Percentiles rank a stretch among this genome's conserved stretches.
Conservation (phyloP, 2,797 vertebrate genomes). For the Characodon lateralis region DNA sequence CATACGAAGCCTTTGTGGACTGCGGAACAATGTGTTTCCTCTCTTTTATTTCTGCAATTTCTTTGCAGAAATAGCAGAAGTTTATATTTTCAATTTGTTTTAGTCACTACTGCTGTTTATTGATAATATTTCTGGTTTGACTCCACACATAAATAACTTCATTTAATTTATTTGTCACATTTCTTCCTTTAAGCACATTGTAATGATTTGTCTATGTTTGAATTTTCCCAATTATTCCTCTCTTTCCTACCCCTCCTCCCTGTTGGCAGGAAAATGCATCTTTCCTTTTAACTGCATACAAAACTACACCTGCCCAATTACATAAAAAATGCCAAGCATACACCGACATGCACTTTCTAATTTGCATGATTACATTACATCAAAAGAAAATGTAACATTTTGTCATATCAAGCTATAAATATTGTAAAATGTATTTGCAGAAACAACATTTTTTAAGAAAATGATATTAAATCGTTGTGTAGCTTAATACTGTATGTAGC, state of each 20-base stretch:
- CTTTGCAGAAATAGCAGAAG: not conserved
- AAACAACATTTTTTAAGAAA: conserved; percentile 62
- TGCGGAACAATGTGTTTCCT: conserved; percentile 57
- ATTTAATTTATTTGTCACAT: conserved; percentile 52
- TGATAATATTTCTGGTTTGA: conserved; percentile 54
- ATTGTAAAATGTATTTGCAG: conserved; percentile 73
- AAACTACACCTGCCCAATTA: conserved; percentile 55
- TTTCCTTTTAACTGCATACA: conserved; percentile 74
- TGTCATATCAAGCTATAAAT: conserved; percentile 71
- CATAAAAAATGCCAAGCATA: conserved; percentile 48
- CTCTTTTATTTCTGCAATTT: conserved; percentile 28
- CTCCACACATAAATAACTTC: conserved; percentile 63
- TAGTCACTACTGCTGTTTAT: conserved; percentile 45
- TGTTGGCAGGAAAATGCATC: conserved; percentile 64
- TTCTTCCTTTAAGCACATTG: conserved; percentile 67
- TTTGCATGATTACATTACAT: conserved; percentile 70
- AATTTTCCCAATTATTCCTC: conserved; percentile 70
- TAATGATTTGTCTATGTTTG: conserved; percentile 66
- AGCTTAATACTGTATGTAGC: conserved; percentile 58
- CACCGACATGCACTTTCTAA: conserved; percentile 59
- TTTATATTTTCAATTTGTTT: conserved; percentile 37
- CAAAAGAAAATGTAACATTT: conserved; percentile 77
- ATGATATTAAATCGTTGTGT: conserved; percentile 60
- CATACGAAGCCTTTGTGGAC: conserved; percentile 63
- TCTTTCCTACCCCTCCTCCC: conserved; percentile 28